Percentiles rank a stretch among this genome's conserved stretches.
phyloP scores from a whole-genome alignment of 2,888 invertebrate species.

The Sphaerophoria taeniata region DNA sequence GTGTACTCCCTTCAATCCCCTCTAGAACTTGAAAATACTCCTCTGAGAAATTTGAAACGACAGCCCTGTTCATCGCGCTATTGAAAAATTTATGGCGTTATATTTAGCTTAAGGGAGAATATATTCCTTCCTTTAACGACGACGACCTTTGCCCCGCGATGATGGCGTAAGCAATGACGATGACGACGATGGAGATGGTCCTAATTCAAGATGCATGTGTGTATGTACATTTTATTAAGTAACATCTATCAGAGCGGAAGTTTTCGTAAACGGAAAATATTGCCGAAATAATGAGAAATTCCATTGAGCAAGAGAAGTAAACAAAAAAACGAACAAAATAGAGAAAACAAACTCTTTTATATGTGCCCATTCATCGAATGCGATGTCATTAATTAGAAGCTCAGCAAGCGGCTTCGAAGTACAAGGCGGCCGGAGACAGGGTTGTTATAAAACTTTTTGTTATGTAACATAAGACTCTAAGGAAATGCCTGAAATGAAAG shows the following conservation, averaged over 20 bases:
- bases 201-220: constrained; percentile 74
- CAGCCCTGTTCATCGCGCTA: constrained; percentile 24
- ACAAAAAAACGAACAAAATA: constrained; percentile 31
- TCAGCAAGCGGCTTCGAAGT: constrained; percentile 56
- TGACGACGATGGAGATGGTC: constrained; percentile 25
- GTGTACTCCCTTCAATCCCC: too few relatives aligned
- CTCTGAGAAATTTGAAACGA: too few relatives aligned
- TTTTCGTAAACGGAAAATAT: constrained; percentile 75
- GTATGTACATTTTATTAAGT: constrained; percentile 69
- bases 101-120: neutral
- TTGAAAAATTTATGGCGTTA: neutral
- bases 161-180: constrained; percentile 15
- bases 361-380: constrained; percentile 70
- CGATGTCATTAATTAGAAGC: constrained; percentile 70
- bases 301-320: constrained; percentile 64
- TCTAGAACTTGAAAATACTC: too few relatives aligned
- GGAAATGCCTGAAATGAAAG: too few relatives aligned
- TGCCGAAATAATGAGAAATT: constrained; percentile 76
- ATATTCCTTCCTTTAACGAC: neutral
- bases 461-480: too few relatives aligned
- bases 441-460: constrained; percentile 7
- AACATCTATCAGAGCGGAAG: constrained; percentile 74
- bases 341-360: constrained; percentile 60
- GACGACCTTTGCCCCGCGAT: neutral
- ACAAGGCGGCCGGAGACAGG: neutral